Conservation (phyloP, 2,113 vertebrate genomes). For the Sylvicapra grimmia region DNA sequence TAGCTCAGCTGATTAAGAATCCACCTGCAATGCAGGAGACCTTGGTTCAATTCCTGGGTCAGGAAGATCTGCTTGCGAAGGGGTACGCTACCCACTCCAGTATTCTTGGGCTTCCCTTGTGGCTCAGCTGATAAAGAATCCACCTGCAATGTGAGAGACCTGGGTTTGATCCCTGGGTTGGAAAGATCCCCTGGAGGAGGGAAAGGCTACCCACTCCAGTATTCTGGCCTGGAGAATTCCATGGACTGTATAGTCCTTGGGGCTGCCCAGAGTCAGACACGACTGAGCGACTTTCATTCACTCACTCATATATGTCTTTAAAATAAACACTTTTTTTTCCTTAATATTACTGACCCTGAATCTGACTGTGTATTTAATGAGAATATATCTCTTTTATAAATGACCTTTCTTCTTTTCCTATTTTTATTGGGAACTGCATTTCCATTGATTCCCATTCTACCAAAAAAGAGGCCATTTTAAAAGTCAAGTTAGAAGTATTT, state of each 20-base stretch:
- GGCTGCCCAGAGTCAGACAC: rapidly evolving
- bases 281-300: neutral
- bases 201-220: neutral
- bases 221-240: neutral
- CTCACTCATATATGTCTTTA: neutral
- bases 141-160: neutral
- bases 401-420: neutral
- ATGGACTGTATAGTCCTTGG: neutral
- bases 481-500: conserved; percentile 46
- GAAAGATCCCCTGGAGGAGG: neutral
- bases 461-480: conserved; percentile 31
- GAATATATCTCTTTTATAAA: neutral
- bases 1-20: neutral
- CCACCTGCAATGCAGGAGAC: neutral
- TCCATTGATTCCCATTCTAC: neutral
- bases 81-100: neutral
- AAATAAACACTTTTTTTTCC: neutral
- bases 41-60: neutral
- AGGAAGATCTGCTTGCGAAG: rapidly evolving
- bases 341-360: neutral
- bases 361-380: neutral
- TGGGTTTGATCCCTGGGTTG: neutral
- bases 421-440: neutral
- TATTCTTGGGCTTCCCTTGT: neutral
- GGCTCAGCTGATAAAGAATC: neutral